phyloP scores from a whole-genome alignment of 2,797 vertebrate genomes.

The Peromyscus aztecus region DNA sequence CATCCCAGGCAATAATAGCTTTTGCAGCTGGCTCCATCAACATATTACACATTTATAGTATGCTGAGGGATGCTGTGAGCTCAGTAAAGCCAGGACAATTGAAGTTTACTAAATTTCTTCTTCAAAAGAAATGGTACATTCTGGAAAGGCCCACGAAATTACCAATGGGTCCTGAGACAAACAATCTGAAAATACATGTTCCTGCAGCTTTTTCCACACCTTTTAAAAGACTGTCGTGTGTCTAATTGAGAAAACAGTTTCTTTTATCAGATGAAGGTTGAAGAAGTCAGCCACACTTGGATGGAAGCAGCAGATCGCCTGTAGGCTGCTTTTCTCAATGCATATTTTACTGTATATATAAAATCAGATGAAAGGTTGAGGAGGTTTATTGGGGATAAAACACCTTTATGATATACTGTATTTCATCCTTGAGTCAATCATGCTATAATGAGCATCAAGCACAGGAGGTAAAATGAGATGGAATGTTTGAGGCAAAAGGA shows the following conservation, averaged over 20 bases:
- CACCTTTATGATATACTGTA: conserved; percentile 57
- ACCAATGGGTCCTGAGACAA: not conserved
- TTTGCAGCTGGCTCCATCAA: not conserved
- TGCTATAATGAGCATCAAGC: conserved; percentile 70
- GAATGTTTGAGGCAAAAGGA: conserved; percentile 75
- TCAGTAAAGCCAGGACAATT: conserved; percentile 48
- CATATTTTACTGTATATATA: conserved; percentile 61
- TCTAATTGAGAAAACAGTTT: conserved; percentile 9
- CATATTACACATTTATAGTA: conserved; percentile 29
- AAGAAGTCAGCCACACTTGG: conserved; percentile 4
- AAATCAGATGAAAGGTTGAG: conserved; percentile 65
- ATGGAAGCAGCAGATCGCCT: not conserved
- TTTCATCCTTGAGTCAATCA: conserved; percentile 79
- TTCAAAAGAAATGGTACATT: conserved; percentile 64
- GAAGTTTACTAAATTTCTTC: conserved; percentile 64
- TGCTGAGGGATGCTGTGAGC: conserved; percentile 49
- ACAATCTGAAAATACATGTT: not conserved
- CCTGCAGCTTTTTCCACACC: not conserved
- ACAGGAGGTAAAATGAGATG: conserved; percentile 72
- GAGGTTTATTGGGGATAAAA: conserved; percentile 57
- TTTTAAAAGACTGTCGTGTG: not conserved
- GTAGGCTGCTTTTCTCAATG: not conserved
- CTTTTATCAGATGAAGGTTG: conserved; percentile 56
- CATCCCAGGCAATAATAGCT: not conserved
- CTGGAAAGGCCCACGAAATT: not conserved